Evolutionary conservation across 2,888 invertebrate species (phyloP).

Genomic region (Agriopis marginaria): DNA sequence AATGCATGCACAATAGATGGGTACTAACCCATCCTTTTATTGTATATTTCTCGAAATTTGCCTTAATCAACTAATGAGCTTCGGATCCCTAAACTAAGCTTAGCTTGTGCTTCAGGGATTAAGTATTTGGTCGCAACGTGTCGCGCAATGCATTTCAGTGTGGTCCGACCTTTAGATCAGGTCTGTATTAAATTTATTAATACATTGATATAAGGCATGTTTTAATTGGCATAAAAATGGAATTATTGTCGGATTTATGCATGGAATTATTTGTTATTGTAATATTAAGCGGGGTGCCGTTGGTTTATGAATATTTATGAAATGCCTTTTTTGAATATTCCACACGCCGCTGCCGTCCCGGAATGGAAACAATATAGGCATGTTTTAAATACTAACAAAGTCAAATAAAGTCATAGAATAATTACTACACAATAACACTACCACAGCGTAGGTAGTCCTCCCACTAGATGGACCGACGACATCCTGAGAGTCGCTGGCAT

Average conservation of each 20-base stretch:
- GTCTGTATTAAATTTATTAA: slow-evolving; percentile 9
- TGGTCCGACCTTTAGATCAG: not conserved
- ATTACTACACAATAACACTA: not conserved
- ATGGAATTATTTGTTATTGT: slow-evolving; percentile 35
- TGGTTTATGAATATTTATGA: slow-evolving; percentile 26
- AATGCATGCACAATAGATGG: too few relatives aligned
- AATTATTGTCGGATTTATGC: slow-evolving; percentile 28
- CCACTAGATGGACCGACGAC: too few relatives aligned
- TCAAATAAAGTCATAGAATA: not conserved
- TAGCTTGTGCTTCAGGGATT: too few relatives aligned
- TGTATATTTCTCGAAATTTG: too few relatives aligned
- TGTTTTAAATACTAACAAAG: slow-evolving; percentile 11
- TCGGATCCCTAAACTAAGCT: too few relatives aligned
- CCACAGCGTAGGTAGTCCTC: too few relatives aligned
- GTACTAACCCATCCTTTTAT: too few relatives aligned
- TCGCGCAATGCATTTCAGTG: not conserved
- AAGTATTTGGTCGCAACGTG: not conserved
- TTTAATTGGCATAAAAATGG: slow-evolving; percentile 30
- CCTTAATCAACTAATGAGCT: too few relatives aligned
- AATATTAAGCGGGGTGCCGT: slow-evolving; percentile 22
- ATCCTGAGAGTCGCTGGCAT: too few relatives aligned
- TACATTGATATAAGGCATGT: slow-evolving; percentile 18
- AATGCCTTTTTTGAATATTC: slow-evolving; percentile 29
- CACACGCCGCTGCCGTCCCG: not conserved
- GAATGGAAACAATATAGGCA: slow-evolving; percentile 3